Percentiles rank a stretch among this genome's conserved stretches.
These are phyloP conservation scores for Meloe dianella DNA, from an alignment of 2,888 invertebrate genomes.

Conservation along the genomic window DNA sequence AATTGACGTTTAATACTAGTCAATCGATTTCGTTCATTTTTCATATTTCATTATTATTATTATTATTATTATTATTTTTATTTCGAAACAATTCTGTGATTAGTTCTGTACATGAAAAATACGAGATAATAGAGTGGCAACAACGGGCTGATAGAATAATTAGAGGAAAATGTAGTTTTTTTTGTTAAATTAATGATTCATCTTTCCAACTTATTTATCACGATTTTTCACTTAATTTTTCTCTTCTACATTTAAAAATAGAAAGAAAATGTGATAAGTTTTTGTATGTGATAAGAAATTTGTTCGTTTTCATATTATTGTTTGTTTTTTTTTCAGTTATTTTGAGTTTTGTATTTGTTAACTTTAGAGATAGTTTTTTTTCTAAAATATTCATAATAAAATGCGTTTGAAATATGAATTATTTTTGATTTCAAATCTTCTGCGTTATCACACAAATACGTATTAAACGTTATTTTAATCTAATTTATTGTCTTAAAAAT, in stretches of 20 bases:
- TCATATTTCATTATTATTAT: too few relatives aligned
- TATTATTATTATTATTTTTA: background rate
- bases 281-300: constrained; percentile 6
- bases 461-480: too few relatives aligned
- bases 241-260: background rate
- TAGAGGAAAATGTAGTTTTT: too few relatives aligned
- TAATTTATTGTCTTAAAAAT: background rate
- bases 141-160: too few relatives aligned
- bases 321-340: background rate
- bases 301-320: background rate
- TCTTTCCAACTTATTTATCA: too few relatives aligned
- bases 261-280: constrained; percentile 1
- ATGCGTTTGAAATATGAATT: background rate
- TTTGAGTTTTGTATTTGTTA: constrained; percentile 11
- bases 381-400: background rate
- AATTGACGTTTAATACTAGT: too few relatives aligned
- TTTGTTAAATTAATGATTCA: too few relatives aligned
- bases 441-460: background rate
- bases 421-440: background rate
- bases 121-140: too few relatives aligned
- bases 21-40: too few relatives aligned
- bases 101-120: too few relatives aligned
- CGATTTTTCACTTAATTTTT: too few relatives aligned
- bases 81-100: constrained; percentile 7
- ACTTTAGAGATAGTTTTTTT: background rate